Conservation (phyloP, 2,113 vertebrate genomes). For the Eidolon helvum region DNA sequence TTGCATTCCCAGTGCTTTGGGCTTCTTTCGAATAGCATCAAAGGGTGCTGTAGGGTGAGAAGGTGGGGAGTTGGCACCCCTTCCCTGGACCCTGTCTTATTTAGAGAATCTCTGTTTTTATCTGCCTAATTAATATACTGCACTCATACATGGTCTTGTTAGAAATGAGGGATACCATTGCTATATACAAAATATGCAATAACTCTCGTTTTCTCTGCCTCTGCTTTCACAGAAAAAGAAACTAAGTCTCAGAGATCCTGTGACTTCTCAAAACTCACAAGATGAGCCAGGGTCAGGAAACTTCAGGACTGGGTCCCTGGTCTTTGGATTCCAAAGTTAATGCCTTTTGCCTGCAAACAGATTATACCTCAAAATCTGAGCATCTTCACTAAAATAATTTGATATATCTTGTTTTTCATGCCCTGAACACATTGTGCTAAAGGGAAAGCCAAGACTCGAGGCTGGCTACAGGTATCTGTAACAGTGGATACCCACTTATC, state of each 20-base stretch:
- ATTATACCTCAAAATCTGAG: neutral
- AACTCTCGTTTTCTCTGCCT: neutral
- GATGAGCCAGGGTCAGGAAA: fast-evolving
- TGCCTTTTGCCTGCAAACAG: neutral
- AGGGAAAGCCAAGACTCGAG: no score
- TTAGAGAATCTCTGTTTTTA: neutral
- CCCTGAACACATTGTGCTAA: neutral
- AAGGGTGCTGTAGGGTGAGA: neutral
- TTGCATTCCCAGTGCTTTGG: neutral
- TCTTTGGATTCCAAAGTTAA: neutral
- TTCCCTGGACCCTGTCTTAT: no score
- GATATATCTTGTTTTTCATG: neutral
- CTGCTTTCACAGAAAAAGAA: neutral
- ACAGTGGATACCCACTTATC: no score
- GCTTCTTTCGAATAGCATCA: neutral
- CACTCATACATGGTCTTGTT: fast-evolving
- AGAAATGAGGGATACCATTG: neutral
- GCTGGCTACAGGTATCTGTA: no score
- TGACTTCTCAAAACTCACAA: neutral
- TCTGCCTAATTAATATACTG: no score
- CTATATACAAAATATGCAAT: neutral
- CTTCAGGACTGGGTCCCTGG: fast-evolving
- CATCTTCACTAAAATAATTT: neutral
- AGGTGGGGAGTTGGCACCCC: no score
- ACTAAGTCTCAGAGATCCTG: neutral